Evolutionary conservation across 2,888 invertebrate species (phyloP), one percentile per base, ranked within the genome.

Genomic region (Xestia c-nigrum): DNA sequence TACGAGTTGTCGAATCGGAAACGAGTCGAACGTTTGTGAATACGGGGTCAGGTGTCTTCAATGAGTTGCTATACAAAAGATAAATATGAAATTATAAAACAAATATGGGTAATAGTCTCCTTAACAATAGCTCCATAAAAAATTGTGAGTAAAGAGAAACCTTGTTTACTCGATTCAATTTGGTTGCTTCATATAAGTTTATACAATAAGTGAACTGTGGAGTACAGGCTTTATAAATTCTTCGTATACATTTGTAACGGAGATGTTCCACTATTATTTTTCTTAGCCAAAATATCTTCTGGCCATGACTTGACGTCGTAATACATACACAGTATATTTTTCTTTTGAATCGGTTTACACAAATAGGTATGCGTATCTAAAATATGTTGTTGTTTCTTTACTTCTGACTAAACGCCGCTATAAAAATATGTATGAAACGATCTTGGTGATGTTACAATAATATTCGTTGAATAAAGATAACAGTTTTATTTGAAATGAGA

Each of bases 271-370:
- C 24, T 57, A 14, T 67, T 84, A 31, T 72, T 84, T 68, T 84
- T 80, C 43, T 64, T 63, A 38, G 38, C 64, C 43, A 68, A 85
- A 85, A 81, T 70, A 70, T 72, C 43, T 46, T 40, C 61, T n/a
- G n/a, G 21, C 71, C 64, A 72, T 24, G 55, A 66, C 50, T 69
- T 63, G 57, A 72, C 40, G 76, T 61, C 65, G 24, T 64, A 50
- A 67, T 66, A 80, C 43, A 80, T 24, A 66, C 55, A 66, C 38
- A 63, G 66, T 70, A 72, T 85, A 76, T 83, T 85, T 81, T 85
- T 82, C 76, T 72, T 66, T 50, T 47, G 59, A 78, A 70, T 70
- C 65, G 72, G 81, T 64, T 71, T 76, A 81, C 21, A 69, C 63
- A 82, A 76, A 85, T 70, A 78, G 59, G 61, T 55, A 63, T 67